Conservation (phyloP, 1,140 invertebrate species). For the Yoshiicerus persimilis region DNA sequence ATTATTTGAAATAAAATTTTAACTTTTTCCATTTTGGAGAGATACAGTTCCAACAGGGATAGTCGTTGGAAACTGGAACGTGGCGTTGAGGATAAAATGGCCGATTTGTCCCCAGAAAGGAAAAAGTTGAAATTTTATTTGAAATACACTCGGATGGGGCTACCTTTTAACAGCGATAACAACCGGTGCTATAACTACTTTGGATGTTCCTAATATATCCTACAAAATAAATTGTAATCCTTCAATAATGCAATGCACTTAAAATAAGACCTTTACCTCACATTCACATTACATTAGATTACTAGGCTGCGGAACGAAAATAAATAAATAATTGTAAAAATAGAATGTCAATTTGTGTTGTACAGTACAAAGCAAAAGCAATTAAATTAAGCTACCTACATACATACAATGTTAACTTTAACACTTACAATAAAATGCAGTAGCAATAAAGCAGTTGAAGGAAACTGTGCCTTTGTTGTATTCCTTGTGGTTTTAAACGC, state of each 20-base stretch:
- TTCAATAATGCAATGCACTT: constrained; percentile 7
- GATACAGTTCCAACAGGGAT: too few relatives aligned
- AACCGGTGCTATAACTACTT: too few relatives aligned
- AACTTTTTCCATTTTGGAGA: too few relatives aligned
- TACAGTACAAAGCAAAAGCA: constrained; percentile 22
- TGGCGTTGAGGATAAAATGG: too few relatives aligned
- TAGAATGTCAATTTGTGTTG: constrained; percentile 20
- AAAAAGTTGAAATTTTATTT: too few relatives aligned
- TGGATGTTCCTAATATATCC: neutral
- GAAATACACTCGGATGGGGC: too few relatives aligned
- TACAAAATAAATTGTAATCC: neutral
- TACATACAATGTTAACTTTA: neutral
- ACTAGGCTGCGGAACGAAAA: neutral
- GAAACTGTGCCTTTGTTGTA: constrained; percentile 16
- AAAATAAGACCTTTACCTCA: neutral
- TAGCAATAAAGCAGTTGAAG: neutral
- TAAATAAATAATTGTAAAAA: constrained; percentile 8
- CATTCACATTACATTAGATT: neutral
- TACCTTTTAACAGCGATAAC: too few relatives aligned
- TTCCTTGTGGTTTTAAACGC: constrained; percentile 22
- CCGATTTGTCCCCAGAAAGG: too few relatives aligned
- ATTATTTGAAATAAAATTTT: too few relatives aligned
- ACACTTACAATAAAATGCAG: neutral
- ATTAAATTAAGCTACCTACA: constrained; percentile 1
- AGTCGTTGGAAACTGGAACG: too few relatives aligned